Evolutionary conservation across 2,888 invertebrate genomes (phyloP), one percentile per base, ranked within the genome.

Genomic region (Caenorhabditis plicata): DNA sequence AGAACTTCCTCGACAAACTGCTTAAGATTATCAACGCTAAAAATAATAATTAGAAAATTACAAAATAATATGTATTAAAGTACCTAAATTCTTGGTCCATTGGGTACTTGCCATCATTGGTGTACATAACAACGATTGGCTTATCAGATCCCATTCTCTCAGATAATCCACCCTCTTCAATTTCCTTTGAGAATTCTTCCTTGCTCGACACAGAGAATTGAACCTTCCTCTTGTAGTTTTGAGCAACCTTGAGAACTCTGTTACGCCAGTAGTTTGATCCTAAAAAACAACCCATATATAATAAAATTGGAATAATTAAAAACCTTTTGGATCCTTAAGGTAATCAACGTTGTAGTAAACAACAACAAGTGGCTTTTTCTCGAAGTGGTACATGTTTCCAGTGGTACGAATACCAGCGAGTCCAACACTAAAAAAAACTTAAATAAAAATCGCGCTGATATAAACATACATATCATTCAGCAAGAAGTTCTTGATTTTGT

Each of bases 261-360:
- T 95, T 95, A 78, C 94, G 89, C 95, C 96, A 98, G 86, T 98
- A 98, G 85, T 98, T 95, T 46, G 95, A 94, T 42, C 92, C 85
- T 84, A 51, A 26, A 71, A 55, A 19, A 32, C n/a, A n/a, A n/a
- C n/a, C n/a, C n/a, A n/a, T n/a, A n/a, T 4, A 32, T 2, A 22
- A 46, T 27, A 26, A 23, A 13, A 25, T 38, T 36, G 22, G 9
- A 31, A 27, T n/a, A n/a, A n/a, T 23, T 23, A 40, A 4, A 17
- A 58, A 83, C 87, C 96, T 84, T 99, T 99, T 22, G 89, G 86
- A 83, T 98, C 96, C 85, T 94, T 96, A 25, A 88, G 87, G 81
- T 98, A 98, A 83, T 99, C 96, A 11, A 98, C 93, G 71, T 86
- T 87, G 83, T 89, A 99, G 84, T 91, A 98, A 25, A 90, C 95